Evolutionary conservation across 37 sponge, comb jelly and placozoan genomes (phyloP).

Genomic region (Spongilla lacustris): DNA sequence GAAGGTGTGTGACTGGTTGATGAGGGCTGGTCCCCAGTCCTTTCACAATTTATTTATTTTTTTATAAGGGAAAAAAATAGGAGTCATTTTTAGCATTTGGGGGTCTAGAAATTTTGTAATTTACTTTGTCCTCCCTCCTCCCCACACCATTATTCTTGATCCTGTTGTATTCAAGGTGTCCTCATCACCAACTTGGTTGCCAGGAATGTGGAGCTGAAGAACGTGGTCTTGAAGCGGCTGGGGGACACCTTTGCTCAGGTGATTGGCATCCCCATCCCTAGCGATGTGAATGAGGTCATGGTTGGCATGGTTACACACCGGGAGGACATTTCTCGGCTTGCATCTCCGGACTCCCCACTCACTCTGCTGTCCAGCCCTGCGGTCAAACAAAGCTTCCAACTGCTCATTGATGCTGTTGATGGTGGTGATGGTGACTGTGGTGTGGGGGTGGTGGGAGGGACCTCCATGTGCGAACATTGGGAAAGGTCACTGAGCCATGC

Average conservation of each 20-base stretch:
- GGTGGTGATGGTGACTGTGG: too few relatives aligned
- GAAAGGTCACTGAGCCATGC: too few relatives aligned
- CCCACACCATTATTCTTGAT: neutral
- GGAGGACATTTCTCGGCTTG: neutral
- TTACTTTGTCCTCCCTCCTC: neutral
- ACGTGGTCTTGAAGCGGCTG: neutral
- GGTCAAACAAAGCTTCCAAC: too few relatives aligned
- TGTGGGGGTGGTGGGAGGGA: too few relatives aligned
- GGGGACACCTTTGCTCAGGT: slow-evolving; percentile 1
- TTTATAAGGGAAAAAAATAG: neutral
- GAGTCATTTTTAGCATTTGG: too few relatives aligned
- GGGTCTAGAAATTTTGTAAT: too few relatives aligned
- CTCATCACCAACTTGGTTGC: slow-evolving; percentile 50
- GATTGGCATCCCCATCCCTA: slow-evolving; percentile 16
- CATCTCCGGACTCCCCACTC: too few relatives aligned
- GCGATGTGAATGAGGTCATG: slow-evolving; percentile 59
- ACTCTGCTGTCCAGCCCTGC: too few relatives aligned
- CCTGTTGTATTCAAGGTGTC: slow-evolving; percentile 44
- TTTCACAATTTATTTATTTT: too few relatives aligned
- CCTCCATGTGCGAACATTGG: too few relatives aligned
- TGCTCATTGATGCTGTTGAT: too few relatives aligned
- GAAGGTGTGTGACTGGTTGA: neutral
- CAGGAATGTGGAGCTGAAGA: slow-evolving; percentile 21
- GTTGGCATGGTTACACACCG: slow-evolving; percentile 16
- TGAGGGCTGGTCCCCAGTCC: too few relatives aligned